A percentile compares a stretch with the other conserved stretches of the same genome.
phyloP scores from a whole-genome alignment of 2,113 vertebrate genomes.

The Atractosteus spatula region DNA sequence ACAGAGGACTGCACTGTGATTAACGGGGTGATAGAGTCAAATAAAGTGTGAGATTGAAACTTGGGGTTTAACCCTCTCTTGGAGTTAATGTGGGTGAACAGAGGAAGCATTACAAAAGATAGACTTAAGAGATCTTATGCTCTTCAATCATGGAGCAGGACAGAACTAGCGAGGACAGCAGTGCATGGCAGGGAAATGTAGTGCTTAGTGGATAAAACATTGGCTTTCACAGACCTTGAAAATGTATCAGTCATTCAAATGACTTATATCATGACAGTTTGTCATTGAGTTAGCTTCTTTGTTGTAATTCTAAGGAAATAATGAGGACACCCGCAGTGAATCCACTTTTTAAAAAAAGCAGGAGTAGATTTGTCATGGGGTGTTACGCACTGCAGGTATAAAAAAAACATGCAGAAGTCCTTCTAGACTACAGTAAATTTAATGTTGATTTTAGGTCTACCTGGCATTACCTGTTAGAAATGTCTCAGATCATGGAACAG shows the following conservation, averaged over 20 bases:
- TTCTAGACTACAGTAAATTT: neutral
- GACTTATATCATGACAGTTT: neutral
- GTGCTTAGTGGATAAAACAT: conserved; percentile 18
- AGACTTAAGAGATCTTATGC: neutral
- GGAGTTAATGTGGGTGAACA: conserved; percentile 1
- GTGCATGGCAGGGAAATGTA: neutral
- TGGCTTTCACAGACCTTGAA: conserved; percentile 9
- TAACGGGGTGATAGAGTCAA: no score
- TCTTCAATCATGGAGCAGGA: neutral
- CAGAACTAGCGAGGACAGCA: neutral
- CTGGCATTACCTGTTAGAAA: neutral
- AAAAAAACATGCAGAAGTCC: no score
- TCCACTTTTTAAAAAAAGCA: no score
- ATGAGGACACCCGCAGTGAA: no score
- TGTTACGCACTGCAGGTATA: no score
- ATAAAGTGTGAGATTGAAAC: no score
- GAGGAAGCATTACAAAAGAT: neutral
- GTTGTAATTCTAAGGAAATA: neutral
- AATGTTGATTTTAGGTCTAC: neutral
- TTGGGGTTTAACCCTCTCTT: neutral
- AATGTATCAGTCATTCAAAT: conserved; percentile 7
- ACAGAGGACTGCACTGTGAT: no score
- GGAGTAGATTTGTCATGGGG: no score
- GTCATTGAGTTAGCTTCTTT: conserved; percentile 5
- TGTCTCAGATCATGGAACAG: neutral